Base-by-base conservation (phyloP, 2,888 invertebrate species). In the Sesamia inferens region DNA sequence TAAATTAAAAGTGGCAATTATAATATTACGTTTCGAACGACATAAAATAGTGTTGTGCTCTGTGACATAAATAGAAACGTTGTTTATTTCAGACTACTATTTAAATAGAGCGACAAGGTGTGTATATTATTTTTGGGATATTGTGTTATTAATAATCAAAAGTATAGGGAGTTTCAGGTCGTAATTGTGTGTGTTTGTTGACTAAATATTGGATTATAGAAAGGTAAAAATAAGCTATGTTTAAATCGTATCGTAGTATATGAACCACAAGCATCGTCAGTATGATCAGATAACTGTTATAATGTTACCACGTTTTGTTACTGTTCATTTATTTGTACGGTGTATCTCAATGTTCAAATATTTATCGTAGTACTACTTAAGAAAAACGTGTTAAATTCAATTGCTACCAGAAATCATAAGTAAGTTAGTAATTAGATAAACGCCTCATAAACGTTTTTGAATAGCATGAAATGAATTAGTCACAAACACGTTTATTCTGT, bases 81-180 rank as follows among this genome's bases (percentile, higher is more conserved):
- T 24, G 76, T 78, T 77, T 58, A 59, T 65, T 63, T 81, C 39
- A 75, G 72, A 61, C 61, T 68, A 44, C n/a, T 71, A 31, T 71
- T 68, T 68, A 68, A 79, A 75, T 69, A 71, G 54, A 64, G 47
- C 70, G 24, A 69, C 73, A 85, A 86, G 86, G 86, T 86, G 81
- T 73, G 86, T 87, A 74, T 78, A 19, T 42, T 67, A 0, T 59
- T 22, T 39, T 44, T 47, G 24, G 11, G 22, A 65, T 54, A 44
- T 65, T n/a, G 44, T 58, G 57, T 13, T 55, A 16, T 31, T 71
- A 44, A 61, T 19, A 55, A 62, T 55, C 58, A 31, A 47, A 58
- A 24, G 13, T 59, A 31, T 11, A 48, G 19, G 19, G 10, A n/a
- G 14, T 19, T 67, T 47, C 13, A 39, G 19, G 16, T n/a, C 22